These are phyloP conservation scores for Paralichthys olivaceus DNA, from an alignment of 2,113 vertebrate genomes.

Conservation along the genomic window DNA sequence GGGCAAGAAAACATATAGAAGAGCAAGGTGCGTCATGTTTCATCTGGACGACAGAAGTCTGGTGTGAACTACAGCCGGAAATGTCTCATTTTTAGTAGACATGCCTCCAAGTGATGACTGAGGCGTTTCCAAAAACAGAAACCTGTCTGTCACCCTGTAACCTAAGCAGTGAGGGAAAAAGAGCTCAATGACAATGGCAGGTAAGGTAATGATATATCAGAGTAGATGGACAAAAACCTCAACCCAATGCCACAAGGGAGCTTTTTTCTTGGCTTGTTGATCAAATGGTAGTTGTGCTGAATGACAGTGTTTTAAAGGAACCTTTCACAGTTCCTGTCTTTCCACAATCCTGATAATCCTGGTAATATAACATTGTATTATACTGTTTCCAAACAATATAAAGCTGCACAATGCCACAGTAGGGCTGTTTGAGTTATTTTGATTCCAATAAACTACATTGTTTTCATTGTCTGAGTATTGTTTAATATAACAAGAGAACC, in stretches of 20 bases:
- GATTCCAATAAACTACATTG: too few relatives aligned
- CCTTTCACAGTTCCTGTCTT: not conserved
- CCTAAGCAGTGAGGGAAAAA: not conserved
- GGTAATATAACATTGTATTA: too few relatives aligned
- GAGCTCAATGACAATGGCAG: not conserved
- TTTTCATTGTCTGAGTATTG: too few relatives aligned
- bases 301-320: not conserved
- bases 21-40: slow-evolving; percentile 4
- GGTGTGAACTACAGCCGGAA: slow-evolving; percentile 8
- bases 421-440: too few relatives aligned
- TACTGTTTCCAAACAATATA: too few relatives aligned
- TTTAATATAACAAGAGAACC: too few relatives aligned
- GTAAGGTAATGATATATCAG: not conserved
- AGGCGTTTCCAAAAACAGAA: not conserved
- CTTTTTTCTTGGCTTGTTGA: not conserved
- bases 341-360: too few relatives aligned
- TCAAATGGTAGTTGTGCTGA: not conserved
- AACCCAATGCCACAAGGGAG: not conserved
- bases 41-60: slow-evolving; percentile 11
- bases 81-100: slow-evolving; percentile 17
- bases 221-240: not conserved
- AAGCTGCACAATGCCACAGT: too few relatives aligned
- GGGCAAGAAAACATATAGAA: slow-evolving; percentile 20
- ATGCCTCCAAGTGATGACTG: slow-evolving; percentile 1
- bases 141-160: slow-evolving; percentile 10